Percentiles rank a stretch among this genome's conserved stretches.
Conservation (phyloP, 2,113 vertebrate species). For the Sialia sialis region DNA sequence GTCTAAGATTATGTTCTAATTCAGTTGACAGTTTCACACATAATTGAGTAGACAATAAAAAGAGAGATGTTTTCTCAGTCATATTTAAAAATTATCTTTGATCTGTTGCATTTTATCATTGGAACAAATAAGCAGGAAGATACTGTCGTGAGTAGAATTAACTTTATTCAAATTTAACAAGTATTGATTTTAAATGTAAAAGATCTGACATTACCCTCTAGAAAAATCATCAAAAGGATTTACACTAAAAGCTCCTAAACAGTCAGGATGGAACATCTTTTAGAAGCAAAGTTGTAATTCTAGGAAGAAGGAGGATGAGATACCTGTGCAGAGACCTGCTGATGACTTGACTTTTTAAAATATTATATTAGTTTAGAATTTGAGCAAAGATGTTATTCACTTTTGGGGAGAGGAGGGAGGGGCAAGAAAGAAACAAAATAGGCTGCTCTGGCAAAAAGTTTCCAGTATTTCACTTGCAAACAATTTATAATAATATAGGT, state of each 20-base stretch:
- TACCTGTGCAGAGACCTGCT: not conserved
- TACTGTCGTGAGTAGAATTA: not conserved
- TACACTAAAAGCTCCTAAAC: not conserved
- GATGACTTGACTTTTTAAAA: not conserved
- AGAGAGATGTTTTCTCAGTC: not conserved
- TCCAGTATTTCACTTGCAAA: not conserved
- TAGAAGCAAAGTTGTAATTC: not conserved
- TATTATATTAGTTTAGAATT: not conserved
- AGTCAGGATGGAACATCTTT: not conserved
- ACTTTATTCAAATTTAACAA: conserved; percentile 4
- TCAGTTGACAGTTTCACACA: not conserved
- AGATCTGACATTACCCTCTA: not conserved
- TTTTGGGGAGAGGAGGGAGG: accelerated
- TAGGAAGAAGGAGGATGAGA: not conserved
- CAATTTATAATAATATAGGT: not conserved
- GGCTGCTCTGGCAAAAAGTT: not conserved
- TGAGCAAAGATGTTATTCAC: not conserved
- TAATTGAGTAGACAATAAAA: not conserved
- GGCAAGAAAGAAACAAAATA: not conserved
- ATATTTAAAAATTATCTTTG: not conserved
- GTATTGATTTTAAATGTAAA: not conserved
- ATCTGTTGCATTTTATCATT: not conserved
- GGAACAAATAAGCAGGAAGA: not conserved
- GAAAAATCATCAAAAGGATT: not conserved
- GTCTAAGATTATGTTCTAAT: not conserved